These are phyloP conservation scores for Prosopocoilus inquinatus DNA, from an alignment of 2,888 invertebrate species.

Conservation along the genomic window DNA sequence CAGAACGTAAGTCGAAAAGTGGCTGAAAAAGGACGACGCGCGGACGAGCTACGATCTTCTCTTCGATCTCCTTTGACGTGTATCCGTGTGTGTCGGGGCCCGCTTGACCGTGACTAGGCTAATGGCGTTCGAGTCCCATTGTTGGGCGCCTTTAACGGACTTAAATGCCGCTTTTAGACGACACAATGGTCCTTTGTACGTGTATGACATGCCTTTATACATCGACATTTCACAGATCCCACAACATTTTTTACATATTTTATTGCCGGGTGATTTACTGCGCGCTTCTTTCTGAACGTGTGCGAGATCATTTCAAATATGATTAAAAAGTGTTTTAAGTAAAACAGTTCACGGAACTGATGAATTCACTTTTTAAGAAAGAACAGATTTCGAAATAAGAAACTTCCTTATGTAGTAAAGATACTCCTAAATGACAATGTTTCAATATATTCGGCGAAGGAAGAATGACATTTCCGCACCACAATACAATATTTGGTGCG, in stretches of 20 bases:
- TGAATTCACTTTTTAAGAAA: too few species aligned
- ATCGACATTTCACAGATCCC: slow-evolving; percentile 3
- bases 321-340: too few species aligned
- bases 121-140: slow-evolving; percentile 36
- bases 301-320: not conserved
- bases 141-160: slow-evolving; percentile 32
- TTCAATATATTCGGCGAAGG: too few species aligned
- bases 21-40: slow-evolving; percentile 5
- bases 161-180: slow-evolving; percentile 32
- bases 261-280: slow-evolving; percentile 1
- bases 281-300: too few species aligned
- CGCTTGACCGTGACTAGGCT: slow-evolving; percentile 35
- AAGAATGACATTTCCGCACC: too few species aligned
- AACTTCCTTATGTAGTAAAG: too few species aligned
- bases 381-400: not conserved
- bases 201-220: slow-evolving; percentile 26
- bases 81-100: slow-evolving; percentile 18
- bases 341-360: too few species aligned
- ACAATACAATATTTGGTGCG: too few species aligned
- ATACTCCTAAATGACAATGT: too few species aligned
- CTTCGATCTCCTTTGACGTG: slow-evolving; percentile 32
- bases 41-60: slow-evolving; percentile 22
- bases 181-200: slow-evolving; percentile 29
- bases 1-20: not conserved
- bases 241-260: slow-evolving; percentile 10